phyloP scores from a whole-genome alignment of 2,797 vertebrate genomes.

The Microchirus variegatus region DNA sequence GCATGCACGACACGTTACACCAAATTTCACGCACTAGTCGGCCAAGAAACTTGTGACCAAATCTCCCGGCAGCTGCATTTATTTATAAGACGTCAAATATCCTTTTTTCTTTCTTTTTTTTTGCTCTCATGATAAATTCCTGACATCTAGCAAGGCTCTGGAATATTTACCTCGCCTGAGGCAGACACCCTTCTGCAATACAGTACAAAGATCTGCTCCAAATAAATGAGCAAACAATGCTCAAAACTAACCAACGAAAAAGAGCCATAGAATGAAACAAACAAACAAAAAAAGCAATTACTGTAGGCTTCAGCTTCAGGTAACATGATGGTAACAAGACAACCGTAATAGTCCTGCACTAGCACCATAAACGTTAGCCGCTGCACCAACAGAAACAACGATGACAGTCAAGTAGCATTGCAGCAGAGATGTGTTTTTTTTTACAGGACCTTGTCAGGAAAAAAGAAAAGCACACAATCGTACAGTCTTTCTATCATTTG shows the following conservation, averaged over 20 bases:
- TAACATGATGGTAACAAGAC: conserved; percentile 49
- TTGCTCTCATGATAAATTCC: conserved; percentile 46
- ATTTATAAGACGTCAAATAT: conserved; percentile 49
- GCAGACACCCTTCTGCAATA: conserved; percentile 63
- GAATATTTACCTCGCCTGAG: conserved; percentile 48
- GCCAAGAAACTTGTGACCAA: conserved; percentile 39
- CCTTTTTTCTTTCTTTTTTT: conserved; percentile 37
- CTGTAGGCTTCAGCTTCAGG: conserved; percentile 31
- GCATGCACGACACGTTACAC: conserved; percentile 49
- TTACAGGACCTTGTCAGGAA: conserved; percentile 44
- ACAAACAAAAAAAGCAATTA: conserved; percentile 31
- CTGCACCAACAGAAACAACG: conserved; percentile 61
- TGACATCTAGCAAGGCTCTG: conserved; percentile 57
- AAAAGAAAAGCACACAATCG: conserved; percentile 5
- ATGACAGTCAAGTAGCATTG: conserved; percentile 71
- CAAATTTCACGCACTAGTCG: conserved; percentile 37
- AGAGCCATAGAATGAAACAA: conserved; percentile 35
- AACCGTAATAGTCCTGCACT: conserved; percentile 44
- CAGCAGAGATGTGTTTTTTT: conserved; percentile 50
- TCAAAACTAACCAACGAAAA: conserved; percentile 43
- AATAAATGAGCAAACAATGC: conserved; percentile 48
- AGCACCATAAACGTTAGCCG: conserved; percentile 66
- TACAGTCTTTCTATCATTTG: conserved; percentile 42
- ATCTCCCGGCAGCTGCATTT: conserved; percentile 63
- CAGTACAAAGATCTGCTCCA: conserved; percentile 71